Evolutionary conservation across 2,888 invertebrate species (phyloP).

Genomic region (Azorinus chamasolen): DNA sequence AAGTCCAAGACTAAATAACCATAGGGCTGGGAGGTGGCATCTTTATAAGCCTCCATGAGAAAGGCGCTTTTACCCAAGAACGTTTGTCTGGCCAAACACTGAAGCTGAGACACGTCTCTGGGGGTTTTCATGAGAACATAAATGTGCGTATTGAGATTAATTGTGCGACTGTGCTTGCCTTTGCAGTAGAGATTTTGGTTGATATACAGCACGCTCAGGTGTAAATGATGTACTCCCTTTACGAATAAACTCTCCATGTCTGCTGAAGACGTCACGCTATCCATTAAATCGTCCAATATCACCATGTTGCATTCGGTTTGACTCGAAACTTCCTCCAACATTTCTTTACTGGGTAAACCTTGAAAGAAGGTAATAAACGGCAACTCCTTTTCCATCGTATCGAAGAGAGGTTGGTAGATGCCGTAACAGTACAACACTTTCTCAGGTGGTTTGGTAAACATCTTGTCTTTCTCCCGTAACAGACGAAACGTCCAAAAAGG

Average conservation of each 20-base stretch:
- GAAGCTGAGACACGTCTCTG: conserved; percentile 33
- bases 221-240: too few species aligned
- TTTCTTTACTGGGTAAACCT: conserved; percentile 17
- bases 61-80: too few species aligned
- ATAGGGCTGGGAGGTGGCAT: conserved; percentile 27
- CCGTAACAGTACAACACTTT: conserved; percentile 46
- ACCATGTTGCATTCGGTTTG: conserved; percentile 9
- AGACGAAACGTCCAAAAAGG: conserved; percentile 6
- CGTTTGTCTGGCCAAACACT: conserved; percentile 24
- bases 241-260: conserved; percentile 11
- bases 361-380: conserved; percentile 9
- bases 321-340: conserved; percentile 2
- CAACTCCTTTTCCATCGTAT: too few species aligned
- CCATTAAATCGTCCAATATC: conserved; percentile 34
- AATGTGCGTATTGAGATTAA: conserved; percentile 43
- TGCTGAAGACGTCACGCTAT: conserved; percentile 24
- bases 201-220: conserved; percentile 33
- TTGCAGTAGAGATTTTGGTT: conserved; percentile 50
- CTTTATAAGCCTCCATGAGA: too few species aligned
- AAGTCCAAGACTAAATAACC: conserved; percentile 36
- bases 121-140: conserved; percentile 36
- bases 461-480: too few species aligned
- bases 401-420: conserved; percentile 40
- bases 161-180: too few species aligned
- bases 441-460: conserved; percentile 36